These are phyloP conservation scores for Philaenus spumarius DNA, from an alignment of 1,140 invertebrate species.

Conservation along the genomic window DNA sequence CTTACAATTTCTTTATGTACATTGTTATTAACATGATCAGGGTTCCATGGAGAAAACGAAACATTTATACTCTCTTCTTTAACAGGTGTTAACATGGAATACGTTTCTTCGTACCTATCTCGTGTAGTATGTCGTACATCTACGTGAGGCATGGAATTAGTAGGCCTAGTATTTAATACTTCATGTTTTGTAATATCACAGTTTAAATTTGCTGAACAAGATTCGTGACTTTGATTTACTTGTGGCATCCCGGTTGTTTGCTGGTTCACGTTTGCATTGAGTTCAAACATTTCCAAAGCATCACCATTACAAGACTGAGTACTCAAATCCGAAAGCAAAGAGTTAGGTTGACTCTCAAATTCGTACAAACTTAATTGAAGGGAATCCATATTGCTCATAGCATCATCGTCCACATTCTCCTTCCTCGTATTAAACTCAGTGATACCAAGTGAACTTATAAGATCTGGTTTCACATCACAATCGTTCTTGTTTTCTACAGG, in stretches of 20 bases:
- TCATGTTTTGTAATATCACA: too few species aligned
- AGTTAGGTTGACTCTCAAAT: conserved; percentile 1
- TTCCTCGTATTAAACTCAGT: not conserved
- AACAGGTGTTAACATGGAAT: not conserved
- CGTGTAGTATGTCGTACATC: too few species aligned
- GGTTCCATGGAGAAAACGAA: not conserved
- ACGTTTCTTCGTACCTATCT: too few species aligned
- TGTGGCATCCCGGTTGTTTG: too few species aligned
- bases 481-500: conserved; percentile 35
- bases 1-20: too few species aligned
- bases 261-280: too few species aligned
- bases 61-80: conserved; percentile 9
- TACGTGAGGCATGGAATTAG: too few species aligned
- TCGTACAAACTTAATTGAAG: conserved; percentile 6
- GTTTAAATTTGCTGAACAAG: too few species aligned
- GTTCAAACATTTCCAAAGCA: too few species aligned
- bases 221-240: too few species aligned
- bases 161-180: too few species aligned
- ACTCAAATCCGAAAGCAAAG: not conserved
- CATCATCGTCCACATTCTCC: not conserved
- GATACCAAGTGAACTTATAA: conserved; percentile 31
- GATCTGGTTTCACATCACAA: conserved; percentile 29
- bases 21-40: not conserved
- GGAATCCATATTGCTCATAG: conserved; percentile 6
- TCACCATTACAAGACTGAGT: conserved; percentile 2